Conservation (phyloP, 64 coral and sea anemone genomes). For the Montipora capricornis region DNA sequence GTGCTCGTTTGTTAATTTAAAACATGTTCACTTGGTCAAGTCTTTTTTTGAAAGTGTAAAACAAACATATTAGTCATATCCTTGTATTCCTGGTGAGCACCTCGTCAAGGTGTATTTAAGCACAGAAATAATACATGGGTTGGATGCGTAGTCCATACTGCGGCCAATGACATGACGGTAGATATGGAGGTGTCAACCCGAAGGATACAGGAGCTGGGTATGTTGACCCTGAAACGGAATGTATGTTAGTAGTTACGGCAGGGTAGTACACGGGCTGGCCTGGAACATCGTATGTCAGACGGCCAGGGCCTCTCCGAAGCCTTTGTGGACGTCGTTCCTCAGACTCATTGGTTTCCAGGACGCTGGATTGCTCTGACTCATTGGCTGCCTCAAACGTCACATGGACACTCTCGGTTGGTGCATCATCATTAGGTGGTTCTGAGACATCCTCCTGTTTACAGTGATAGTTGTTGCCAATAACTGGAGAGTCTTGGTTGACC, state of each 20-base stretch:
- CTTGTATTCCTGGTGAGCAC: neutral
- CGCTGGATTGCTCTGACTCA: neutral
- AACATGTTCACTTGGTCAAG: neutral
- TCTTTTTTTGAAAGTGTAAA: neutral
- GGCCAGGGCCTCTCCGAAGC: neutral
- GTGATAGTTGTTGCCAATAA: neutral
- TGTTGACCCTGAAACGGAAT: neutral
- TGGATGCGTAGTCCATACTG: too few relatives aligned
- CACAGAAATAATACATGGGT: too few relatives aligned
- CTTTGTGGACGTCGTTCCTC: neutral
- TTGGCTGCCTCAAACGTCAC: neutral
- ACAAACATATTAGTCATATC: neutral
- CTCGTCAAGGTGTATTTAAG: too few relatives aligned
- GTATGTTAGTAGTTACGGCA: neutral
- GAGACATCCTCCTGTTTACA: neutral
- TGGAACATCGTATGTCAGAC: neutral
- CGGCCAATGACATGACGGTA: too few relatives aligned
- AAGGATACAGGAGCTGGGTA: neutral
- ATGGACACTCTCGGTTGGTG: neutral
- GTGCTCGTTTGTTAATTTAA: neutral
- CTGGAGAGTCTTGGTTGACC: neutral
- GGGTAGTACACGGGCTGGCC: neutral
- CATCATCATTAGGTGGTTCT: neutral
- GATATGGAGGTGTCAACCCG: neutral
- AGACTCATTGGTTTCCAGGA: neutral